Evolutionary conservation across 1,140 invertebrate species (phyloP).

Genomic region (Formica exsecta): DNA sequence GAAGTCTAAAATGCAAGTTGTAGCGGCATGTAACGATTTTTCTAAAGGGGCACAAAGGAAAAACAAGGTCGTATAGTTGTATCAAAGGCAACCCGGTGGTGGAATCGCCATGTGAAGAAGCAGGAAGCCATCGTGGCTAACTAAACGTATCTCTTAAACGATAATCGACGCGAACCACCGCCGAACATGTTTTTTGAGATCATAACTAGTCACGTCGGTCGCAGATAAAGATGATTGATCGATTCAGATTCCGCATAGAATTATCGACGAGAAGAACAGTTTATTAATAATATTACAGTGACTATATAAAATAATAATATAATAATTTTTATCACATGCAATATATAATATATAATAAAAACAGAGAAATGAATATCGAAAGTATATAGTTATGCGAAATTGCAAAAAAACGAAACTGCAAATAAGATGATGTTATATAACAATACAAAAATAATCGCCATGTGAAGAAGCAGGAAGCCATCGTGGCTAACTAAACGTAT

Average conservation of each 20-base stretch:
- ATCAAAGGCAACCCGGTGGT: neutral
- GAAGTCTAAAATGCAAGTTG: slow-evolving; percentile 12
- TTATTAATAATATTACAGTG: slow-evolving; percentile 1
- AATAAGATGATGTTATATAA: too few species aligned
- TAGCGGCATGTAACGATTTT: slow-evolving; percentile 15
- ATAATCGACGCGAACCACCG: too few species aligned
- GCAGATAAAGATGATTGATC: slow-evolving; percentile 4
- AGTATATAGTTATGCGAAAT: neutral
- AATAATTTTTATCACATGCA: too few species aligned
- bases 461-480: slow-evolving; percentile 51
- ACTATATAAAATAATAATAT: neutral
- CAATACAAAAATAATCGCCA: too few species aligned
- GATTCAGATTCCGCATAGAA: neutral
- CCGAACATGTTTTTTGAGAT: too few species aligned
- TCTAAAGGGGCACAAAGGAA: slow-evolving; percentile 4
- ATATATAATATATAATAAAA: too few species aligned
- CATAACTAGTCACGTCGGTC: neutral
- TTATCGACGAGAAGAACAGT: neutral
- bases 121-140: too few species aligned
- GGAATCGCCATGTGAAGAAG: neutral
- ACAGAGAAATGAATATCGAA: neutral
- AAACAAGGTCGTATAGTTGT: slow-evolving; percentile 31
- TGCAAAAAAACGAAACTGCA: too few species aligned
- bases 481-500: slow-evolving; percentile 9
- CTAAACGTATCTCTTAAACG: too few species aligned